These are phyloP conservation scores for Harpalus rubripes DNA, from an alignment of 2,888 invertebrate species.

Conservation along the genomic window DNA sequence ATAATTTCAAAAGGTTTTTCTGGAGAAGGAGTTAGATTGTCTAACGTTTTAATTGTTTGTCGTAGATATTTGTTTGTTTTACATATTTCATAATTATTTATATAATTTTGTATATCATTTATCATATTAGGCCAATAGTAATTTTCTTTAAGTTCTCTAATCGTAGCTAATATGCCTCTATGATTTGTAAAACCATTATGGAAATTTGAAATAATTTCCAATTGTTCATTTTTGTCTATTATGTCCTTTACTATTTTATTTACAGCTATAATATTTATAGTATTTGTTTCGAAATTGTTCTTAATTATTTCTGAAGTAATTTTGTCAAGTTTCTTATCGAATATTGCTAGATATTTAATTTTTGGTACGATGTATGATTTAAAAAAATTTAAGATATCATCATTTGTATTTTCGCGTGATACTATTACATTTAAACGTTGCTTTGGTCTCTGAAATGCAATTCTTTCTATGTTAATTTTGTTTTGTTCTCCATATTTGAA, in stretches of 20 bases:
- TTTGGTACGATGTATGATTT: background rate
- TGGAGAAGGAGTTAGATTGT: conserved; percentile 68
- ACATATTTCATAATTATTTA: conserved; percentile 67
- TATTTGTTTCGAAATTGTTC: background rate
- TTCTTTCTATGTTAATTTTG: background rate
- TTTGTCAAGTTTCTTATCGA: background rate
- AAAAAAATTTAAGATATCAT: background rate
- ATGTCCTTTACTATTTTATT: background rate
- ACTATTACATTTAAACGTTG: background rate
- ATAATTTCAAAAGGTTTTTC: conserved; percentile 68
- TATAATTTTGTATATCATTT: conserved; percentile 21
- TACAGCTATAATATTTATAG: background rate
- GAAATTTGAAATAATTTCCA: background rate
- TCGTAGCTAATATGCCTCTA: background rate
- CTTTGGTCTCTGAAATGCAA: background rate
- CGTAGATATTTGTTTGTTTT: conserved; percentile 69
- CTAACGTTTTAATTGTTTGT: conserved; percentile 68
- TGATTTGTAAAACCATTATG: background rate
- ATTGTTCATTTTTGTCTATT: background rate
- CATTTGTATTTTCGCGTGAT: background rate
- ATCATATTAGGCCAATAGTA: conserved; percentile 2
- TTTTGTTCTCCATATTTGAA: background rate
- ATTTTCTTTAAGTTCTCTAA: background rate
- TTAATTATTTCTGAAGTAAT: background rate
- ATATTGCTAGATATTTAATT: background rate